Evolutionary conservation across 2,797 vertebrate species (phyloP), one percentile per base, ranked within the genome.

Genomic region (Gastrophryne carolinensis): DNA sequence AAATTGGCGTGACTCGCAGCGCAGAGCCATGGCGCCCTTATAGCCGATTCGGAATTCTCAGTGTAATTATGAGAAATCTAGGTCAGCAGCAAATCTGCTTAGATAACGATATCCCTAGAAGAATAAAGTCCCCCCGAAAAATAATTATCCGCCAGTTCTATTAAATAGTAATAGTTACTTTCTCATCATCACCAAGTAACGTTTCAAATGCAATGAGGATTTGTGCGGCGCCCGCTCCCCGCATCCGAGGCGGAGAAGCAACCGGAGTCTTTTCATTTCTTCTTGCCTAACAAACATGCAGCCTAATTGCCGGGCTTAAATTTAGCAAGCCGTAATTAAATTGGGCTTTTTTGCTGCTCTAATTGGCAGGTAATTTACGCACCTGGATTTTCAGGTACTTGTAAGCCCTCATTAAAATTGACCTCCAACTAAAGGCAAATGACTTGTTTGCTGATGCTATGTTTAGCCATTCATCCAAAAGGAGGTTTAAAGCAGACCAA

Each of bases 341-440:
- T 63, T 79, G 66, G 71, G 72, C 37, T 58, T 78, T 81, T 76
- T 75, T 69, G 68, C 75, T 80, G 61, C 54, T 58, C 82, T 88
- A 91, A 90, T 90, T 91, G 80, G 57, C 82, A 86, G 84, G 85
- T 90, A 90, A 90, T 90, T 83, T 86, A 85, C 87, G 82, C 87
- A 87, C 80, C 84, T 90, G 85, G 82, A 85, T 89, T 84, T 85
- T 82, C 83, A 84, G 83, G 83, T 89, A 81, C 72, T 81, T 79
- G 62, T 82, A 85, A 77, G 62, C 32, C 74, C 78, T 87, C 84
- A 88, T 89, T 89, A 89, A 87, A 83, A 82, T 82, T 86, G 81
- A 88, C 86, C 89, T 87, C 82, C 35, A 80, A 80, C 81, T 82
- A 85, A 83, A 72, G 23, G 15, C 82, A 49, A 75, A 73, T 72